phyloP scores from a whole-genome alignment of 2,797 vertebrate species.

The Acanthurus leucopareius region DNA sequence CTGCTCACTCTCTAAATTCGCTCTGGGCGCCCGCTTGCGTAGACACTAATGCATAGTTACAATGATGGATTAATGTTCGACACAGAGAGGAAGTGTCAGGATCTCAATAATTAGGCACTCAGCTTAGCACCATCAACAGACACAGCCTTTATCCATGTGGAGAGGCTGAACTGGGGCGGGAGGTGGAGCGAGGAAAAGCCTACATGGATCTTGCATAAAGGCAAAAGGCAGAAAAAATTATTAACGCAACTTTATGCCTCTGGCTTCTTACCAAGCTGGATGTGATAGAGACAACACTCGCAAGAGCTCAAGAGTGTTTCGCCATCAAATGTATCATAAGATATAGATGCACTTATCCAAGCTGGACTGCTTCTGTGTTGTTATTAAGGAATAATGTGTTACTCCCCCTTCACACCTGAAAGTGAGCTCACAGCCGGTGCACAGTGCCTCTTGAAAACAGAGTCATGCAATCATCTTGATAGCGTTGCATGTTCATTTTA shows the following conservation, averaged over 20 bases:
- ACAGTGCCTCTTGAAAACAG: constrained; percentile 49
- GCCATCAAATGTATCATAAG: constrained; percentile 43
- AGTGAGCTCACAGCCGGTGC: constrained; percentile 50
- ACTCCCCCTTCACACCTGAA: neutral
- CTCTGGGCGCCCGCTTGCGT: constrained; percentile 67
- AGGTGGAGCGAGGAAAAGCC: constrained; percentile 25
- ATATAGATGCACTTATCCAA: constrained; percentile 62
- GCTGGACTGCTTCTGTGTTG: constrained; percentile 32
- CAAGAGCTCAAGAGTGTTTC: constrained; percentile 10
- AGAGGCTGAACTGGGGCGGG: constrained; percentile 19
- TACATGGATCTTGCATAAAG: constrained; percentile 50
- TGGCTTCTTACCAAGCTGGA: constrained; percentile 33
- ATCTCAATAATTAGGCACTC: constrained; percentile 86
- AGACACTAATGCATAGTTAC: constrained; percentile 84
- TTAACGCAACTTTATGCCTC: constrained; percentile 25
- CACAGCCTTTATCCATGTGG: constrained; percentile 58
- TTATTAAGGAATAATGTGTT: constrained; percentile 67
- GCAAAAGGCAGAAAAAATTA: constrained; percentile 50
- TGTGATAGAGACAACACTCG: constrained; percentile 33
- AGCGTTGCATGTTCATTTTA: constrained; percentile 66
- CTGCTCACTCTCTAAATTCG: constrained; percentile 71
- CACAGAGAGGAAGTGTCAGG: constrained; percentile 81
- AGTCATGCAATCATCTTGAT: constrained; percentile 73
- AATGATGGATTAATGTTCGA: constrained; percentile 85
- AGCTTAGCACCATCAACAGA: constrained; percentile 71